phyloP scores from a whole-genome alignment of 2,888 invertebrate species.

The Rhamnusium bicolor region DNA sequence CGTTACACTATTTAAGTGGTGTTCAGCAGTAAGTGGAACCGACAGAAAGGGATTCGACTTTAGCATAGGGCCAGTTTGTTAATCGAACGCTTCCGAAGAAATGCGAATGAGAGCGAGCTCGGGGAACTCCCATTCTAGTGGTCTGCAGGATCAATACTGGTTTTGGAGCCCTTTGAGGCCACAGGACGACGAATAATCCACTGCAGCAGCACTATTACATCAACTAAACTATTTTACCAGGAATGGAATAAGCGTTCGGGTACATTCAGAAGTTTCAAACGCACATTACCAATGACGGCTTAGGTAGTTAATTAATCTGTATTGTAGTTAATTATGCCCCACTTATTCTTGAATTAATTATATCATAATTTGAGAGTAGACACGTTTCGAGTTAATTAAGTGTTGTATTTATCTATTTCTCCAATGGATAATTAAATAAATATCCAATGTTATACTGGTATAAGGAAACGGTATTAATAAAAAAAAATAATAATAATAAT shows the following conservation, averaged over 20 bases:
- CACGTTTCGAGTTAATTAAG: no score
- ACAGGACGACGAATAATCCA: constrained; percentile 31
- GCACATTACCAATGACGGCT: constrained; percentile 10
- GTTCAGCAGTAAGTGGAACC: constrained; percentile 31
- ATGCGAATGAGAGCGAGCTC: constrained; percentile 63
- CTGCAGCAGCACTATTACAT: constrained; percentile 16
- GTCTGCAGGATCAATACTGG: constrained; percentile 68
- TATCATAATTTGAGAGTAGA: not conserved
- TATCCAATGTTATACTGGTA: no score
- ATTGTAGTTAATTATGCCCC: not conserved
- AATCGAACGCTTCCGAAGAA: constrained; percentile 63
- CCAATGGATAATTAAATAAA: no score
- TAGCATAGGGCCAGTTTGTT: constrained; percentile 55
- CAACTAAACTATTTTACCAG: constrained; percentile 2
- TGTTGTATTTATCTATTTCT: no score
- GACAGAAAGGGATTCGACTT: constrained; percentile 53
- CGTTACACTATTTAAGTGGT: constrained; percentile 18
- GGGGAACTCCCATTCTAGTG: constrained; percentile 66
- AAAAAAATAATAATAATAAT: no score
- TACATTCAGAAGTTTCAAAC: constrained; percentile 21
- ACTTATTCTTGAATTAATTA: constrained; percentile 1
- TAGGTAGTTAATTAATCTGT: constrained; percentile 8
- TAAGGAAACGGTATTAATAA: no score
- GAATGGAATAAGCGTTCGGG: not conserved
- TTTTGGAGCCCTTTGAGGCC: constrained; percentile 54